Conservation (phyloP, 2,113 vertebrate species). For the Syngnathus scovelli region DNA sequence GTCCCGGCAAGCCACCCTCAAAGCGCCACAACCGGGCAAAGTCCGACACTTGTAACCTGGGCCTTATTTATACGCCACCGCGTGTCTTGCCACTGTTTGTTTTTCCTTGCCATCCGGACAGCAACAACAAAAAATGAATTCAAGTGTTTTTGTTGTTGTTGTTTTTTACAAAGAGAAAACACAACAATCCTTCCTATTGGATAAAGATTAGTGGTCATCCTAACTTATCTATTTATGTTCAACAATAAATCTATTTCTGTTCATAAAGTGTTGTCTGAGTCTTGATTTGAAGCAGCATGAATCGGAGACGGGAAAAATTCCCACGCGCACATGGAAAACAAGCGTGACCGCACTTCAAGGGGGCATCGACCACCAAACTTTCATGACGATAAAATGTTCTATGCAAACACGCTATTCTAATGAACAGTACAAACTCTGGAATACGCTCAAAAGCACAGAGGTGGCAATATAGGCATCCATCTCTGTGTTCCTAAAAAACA, state of each 20-base stretch:
- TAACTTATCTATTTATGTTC: constrained; percentile 77
- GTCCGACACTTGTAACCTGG: constrained; percentile 31
- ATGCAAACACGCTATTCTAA: no score
- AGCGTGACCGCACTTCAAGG: no score
- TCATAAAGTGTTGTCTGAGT: constrained; percentile 44
- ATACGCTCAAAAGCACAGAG: no score
- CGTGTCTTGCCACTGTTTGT: constrained; percentile 29
- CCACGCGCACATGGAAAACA: no score
- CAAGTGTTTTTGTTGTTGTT: background rate
- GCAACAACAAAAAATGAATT: constrained; percentile 4
- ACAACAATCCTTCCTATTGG: constrained; percentile 29
- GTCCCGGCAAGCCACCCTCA: background rate
- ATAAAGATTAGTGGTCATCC: constrained; percentile 57
- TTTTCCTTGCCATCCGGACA: constrained; percentile 15
- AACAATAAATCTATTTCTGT: constrained; percentile 72
- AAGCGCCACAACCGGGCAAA: constrained; percentile 9
- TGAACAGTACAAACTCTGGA: no score
- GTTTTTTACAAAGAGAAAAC: background rate
- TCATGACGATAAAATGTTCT: no score
- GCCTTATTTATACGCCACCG: constrained; percentile 44
- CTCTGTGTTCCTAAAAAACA: no score
- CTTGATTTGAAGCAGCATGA: constrained; percentile 7
- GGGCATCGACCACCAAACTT: no score
- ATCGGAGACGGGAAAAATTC: no score
- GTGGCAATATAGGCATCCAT: no score